Conservation (phyloP, 2,797 vertebrate species). For the Alauda arvensis region DNA sequence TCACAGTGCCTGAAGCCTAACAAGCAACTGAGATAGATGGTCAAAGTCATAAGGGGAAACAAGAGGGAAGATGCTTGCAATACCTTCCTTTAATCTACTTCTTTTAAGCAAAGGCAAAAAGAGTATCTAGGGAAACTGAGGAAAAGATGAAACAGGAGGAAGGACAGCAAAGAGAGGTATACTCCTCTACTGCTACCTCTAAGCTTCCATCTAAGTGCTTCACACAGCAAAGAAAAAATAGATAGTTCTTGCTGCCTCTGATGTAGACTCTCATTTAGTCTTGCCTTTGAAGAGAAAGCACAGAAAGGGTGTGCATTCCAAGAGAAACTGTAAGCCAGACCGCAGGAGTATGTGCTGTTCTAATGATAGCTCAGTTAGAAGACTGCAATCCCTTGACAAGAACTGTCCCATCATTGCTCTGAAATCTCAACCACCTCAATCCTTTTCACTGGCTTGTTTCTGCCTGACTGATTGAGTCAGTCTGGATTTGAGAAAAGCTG, state of each 20-base stretch:
- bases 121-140: neutral
- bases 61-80: neutral
- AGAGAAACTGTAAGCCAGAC: neutral
- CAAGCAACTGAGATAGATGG: neutral
- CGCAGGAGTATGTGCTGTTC: neutral
- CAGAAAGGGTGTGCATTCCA: neutral
- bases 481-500: neutral
- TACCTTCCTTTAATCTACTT: neutral
- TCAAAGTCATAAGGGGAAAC: neutral
- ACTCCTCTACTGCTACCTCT: neutral
- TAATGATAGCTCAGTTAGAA: neutral
- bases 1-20: neutral
- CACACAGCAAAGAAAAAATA: neutral
- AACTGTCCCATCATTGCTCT: neutral
- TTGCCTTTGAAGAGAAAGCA: neutral
- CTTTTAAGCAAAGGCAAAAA: neutral
- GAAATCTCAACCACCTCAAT: neutral
- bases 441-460: neutral
- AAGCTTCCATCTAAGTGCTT: neutral
- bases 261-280: neutral
- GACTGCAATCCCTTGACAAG: neutral
- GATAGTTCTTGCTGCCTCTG: neutral
- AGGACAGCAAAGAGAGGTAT: neutral
- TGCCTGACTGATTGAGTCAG: neutral
- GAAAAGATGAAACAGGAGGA: neutral